phyloP scores from a whole-genome alignment of 1,140 invertebrate species.

The Eriocheir sinensis region DNA sequence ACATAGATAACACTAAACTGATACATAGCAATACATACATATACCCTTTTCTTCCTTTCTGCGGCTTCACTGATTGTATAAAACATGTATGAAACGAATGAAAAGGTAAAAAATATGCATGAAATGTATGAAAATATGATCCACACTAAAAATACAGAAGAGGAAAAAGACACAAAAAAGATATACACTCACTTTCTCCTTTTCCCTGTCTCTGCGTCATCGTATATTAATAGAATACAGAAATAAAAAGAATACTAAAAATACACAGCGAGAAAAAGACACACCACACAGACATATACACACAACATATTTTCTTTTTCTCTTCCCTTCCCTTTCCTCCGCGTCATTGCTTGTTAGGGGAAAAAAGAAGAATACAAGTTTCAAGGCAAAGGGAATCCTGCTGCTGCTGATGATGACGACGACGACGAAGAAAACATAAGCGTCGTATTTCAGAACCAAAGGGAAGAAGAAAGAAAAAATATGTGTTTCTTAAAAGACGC shows the following conservation, averaged over 20 bases:
- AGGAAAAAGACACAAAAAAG: not conserved
- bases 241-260: not conserved
- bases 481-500: not conserved
- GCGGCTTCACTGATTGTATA: no score
- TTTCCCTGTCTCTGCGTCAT: no score
- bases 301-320: not conserved
- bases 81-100: not conserved
- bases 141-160: no score
- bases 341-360: not conserved
- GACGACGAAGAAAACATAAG: not conserved
- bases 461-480: not conserved
- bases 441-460: not conserved
- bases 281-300: not conserved
- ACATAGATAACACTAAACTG: no score
- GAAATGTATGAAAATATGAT: not conserved
- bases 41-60: no score
- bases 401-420: no score
- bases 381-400: not conserved
- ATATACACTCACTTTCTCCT: not conserved
- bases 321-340: not conserved
- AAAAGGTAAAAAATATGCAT: not conserved
- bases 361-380: not conserved
- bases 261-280: not conserved
- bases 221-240: not conserved
- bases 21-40: no score